Conservation (phyloP, 2,113 vertebrate genomes). For the Rattus rattus region DNA sequence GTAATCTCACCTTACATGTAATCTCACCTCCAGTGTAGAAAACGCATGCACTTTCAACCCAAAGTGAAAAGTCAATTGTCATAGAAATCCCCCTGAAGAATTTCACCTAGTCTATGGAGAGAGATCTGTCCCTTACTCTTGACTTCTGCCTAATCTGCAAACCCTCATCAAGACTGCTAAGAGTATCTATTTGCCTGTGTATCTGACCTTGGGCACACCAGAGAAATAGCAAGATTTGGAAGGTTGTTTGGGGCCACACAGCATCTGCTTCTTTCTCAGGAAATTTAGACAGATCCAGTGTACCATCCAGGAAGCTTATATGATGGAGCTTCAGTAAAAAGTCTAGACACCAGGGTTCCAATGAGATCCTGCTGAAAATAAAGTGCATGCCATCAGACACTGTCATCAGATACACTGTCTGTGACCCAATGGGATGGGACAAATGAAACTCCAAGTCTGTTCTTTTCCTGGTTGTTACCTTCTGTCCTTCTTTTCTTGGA, state of each 20-base stretch:
- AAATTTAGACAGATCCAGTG: neutral
- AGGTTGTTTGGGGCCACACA: neutral
- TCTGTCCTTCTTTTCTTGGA: neutral
- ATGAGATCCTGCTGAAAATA: neutral
- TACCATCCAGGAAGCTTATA: neutral
- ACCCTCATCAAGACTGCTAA: neutral
- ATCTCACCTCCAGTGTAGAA: neutral
- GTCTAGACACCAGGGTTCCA: neutral
- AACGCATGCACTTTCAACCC: neutral
- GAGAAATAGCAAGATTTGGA: neutral
- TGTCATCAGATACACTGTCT: neutral
- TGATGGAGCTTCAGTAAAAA: neutral
- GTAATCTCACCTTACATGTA: neutral
- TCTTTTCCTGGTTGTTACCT: neutral
- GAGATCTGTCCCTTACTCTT: neutral
- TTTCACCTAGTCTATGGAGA: neutral
- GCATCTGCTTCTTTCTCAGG: neutral
- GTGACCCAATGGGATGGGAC: neutral
- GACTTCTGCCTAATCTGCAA: conserved; percentile 20
- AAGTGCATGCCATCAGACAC: neutral
- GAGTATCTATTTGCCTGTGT: neutral
- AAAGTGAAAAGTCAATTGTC: conserved; percentile 11
- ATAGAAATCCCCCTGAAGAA: neutral
- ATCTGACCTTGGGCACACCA: neutral
- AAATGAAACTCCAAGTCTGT: neutral